A percentile compares a stretch with the other conserved stretches of the same genome.
These are phyloP conservation scores for Chiropotes sagulatus DNA, from an alignment of 2,797 vertebrate genomes.

Conservation along the genomic window DNA sequence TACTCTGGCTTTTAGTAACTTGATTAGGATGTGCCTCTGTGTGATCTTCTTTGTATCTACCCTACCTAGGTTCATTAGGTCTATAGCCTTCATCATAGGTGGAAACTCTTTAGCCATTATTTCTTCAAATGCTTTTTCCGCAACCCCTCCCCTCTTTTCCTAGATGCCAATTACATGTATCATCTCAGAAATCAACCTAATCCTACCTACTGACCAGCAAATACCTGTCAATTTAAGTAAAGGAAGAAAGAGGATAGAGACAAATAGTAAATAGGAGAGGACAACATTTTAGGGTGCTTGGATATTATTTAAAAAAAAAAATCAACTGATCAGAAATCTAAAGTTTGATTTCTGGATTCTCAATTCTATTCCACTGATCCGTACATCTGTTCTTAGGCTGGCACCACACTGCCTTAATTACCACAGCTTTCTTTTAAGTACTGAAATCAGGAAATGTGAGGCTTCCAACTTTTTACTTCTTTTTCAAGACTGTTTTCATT, in stretches of 20 bases:
- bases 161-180: background rate
- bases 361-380: background rate
- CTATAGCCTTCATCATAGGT: background rate
- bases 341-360: background rate
- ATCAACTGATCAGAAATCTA: background rate
- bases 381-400: background rate
- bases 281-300: background rate
- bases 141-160: background rate
- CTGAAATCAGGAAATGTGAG: background rate
- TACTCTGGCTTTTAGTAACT: conserved; percentile 8
- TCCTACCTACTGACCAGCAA: background rate
- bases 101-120: background rate
- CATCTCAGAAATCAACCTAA: background rate
- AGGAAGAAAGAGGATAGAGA: background rate
- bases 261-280: background rate
- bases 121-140: conserved; percentile 16
- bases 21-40: background rate
- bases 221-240: conserved; percentile 15
- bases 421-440: background rate
- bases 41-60: background rate
- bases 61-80: background rate
- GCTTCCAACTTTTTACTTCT: background rate
- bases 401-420: background rate
- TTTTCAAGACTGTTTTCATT: background rate
- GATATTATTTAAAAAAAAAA: conserved; percentile 2